phyloP scores from a whole-genome alignment of 2,113 vertebrate species.

The Siniperca knerii region DNA sequence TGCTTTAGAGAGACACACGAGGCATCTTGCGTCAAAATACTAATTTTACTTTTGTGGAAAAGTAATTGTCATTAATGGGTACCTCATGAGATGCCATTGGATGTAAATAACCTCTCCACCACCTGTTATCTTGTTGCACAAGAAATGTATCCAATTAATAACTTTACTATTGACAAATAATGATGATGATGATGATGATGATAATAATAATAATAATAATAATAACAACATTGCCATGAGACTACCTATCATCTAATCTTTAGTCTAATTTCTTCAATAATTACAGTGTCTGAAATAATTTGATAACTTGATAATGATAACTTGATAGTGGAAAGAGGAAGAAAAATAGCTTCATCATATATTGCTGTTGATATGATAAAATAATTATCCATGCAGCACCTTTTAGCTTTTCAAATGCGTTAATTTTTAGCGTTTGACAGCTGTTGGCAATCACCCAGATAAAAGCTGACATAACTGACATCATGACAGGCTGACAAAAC shows the following conservation, averaged over 20 bases:
- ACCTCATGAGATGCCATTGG: background rate
- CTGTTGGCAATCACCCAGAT: constrained; percentile 48
- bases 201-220: too few relatives aligned
- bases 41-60: background rate
- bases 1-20: background rate
- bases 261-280: background rate
- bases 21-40: background rate
- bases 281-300: background rate
- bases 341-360: background rate
- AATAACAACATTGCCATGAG: background rate
- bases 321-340: background rate
- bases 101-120: background rate
- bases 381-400: background rate
- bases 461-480: constrained; percentile 56
- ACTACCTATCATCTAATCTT: background rate
- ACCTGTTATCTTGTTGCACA: background rate
- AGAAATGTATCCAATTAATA: background rate
- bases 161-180: background rate
- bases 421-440: constrained; percentile 32
- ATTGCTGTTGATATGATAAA: background rate
- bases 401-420: background rate
- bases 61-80: background rate
- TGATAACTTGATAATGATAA: background rate
- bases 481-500: constrained; percentile 29
- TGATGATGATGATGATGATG: too few relatives aligned